Evolutionary conservation across 2,113 vertebrate species (phyloP).

Genomic region (Cacatua alba): DNA sequence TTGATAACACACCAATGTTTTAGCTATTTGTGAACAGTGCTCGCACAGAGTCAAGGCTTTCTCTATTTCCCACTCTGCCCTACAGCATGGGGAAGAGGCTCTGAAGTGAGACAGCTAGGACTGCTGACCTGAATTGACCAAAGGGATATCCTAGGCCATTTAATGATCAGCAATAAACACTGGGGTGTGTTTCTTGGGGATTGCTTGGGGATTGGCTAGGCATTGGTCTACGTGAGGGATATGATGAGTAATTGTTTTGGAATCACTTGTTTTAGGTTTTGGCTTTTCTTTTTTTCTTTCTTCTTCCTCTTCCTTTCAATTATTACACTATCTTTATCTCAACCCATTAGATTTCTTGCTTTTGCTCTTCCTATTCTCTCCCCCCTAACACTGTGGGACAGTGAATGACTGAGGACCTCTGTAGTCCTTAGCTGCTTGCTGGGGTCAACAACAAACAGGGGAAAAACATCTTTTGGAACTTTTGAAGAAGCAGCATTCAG

Average conservation of each 20-base stretch:
- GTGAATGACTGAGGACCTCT: not conserved
- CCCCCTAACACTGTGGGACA: not conserved
- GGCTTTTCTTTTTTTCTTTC: not conserved
- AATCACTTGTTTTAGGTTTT: not conserved
- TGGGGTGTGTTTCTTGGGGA: not conserved
- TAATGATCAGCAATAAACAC: not conserved
- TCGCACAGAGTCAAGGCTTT: not conserved
- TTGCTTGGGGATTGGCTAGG: not conserved
- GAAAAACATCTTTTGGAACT: not conserved
- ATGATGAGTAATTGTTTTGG: not conserved
- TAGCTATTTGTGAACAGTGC: not conserved
- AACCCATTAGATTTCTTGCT: not conserved
- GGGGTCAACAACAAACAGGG: not conserved
- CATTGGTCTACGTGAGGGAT: not conserved
- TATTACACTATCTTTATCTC: not conserved
- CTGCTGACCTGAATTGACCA: not conserved
- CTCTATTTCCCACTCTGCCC: not conserved
- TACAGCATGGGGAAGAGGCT: not conserved
- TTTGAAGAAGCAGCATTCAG: not conserved
- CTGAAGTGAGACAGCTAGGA: not conserved
- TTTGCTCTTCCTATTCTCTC: not conserved
- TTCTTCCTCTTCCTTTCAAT: not conserved
- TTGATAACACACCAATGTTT: not conserved
- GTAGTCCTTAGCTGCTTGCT: not conserved
- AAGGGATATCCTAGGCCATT: not conserved